A percentile compares a stretch with the other conserved stretches of the same genome.
phyloP scores from a whole-genome alignment of 2,113 vertebrate genomes.

The Capreolus pygargus region DNA sequence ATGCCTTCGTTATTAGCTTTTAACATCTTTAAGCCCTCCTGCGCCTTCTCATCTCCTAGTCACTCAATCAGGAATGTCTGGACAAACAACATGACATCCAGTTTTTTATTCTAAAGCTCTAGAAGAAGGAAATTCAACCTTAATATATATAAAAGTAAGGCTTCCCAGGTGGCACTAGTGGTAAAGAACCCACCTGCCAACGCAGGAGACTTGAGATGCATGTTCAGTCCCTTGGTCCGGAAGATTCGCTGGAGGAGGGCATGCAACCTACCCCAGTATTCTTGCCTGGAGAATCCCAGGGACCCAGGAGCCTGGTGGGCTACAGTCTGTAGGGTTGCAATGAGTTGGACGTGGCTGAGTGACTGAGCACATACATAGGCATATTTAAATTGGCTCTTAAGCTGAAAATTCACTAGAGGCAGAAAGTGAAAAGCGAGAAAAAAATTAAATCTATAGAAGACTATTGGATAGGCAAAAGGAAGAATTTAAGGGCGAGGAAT shows the following conservation, averaged over 20 bases:
- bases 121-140: background rate
- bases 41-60: rapidly evolving
- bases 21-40: background rate
- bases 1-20: background rate
- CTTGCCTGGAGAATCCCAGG: background rate
- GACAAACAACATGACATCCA: background rate
- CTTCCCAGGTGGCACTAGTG: background rate
- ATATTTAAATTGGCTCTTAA: background rate
- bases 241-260: background rate
- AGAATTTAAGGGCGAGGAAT: background rate
- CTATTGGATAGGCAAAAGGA: background rate
- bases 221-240: background rate
- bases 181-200: background rate
- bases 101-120: background rate
- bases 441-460: background rate
- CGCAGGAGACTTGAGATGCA: background rate
- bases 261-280: background rate
- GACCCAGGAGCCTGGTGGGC: background rate
- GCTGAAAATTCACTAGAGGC: background rate
- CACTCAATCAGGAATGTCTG: background rate
- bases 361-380: background rate
- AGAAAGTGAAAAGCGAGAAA: background rate
- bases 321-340: background rate
- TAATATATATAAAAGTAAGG: background rate
- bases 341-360: rapidly evolving